A percentile compares a stretch with the other conserved stretches of the same genome.
These are phyloP conservation scores for Apostichopus californicus DNA, from an alignment of 35 echinoderm and acorn worm species.

Conservation along the genomic window DNA sequence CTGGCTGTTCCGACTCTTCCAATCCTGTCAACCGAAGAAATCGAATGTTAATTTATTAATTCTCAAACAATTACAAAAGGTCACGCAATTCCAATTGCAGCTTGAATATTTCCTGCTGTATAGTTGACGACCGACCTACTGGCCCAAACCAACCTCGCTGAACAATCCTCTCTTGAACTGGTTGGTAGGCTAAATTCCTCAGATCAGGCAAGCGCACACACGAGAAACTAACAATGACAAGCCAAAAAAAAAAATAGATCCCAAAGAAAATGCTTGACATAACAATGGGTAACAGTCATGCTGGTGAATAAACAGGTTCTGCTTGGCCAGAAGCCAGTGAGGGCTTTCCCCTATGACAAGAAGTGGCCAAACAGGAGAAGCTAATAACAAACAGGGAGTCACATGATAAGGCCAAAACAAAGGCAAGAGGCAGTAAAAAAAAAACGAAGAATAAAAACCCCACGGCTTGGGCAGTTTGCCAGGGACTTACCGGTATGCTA, in stretches of 20 bases:
- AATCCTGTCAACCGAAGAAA: neutral
- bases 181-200: neutral
- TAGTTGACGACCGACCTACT: neutral
- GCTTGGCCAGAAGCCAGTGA: slow-evolving; percentile 34
- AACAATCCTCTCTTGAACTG: neutral
- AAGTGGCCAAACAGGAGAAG: neutral
- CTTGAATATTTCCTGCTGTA: neutral
- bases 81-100: neutral
- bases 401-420: slow-evolving; percentile 39
- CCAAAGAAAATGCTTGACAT: slow-evolving; percentile 28
- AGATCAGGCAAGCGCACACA: neutral
- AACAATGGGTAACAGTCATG: slow-evolving; percentile 30
- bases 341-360: slow-evolving; percentile 40
- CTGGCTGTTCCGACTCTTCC: neutral
- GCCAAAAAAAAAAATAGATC: neutral
- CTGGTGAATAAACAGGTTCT: slow-evolving; percentile 26
- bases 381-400: neutral
- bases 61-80: neutral
- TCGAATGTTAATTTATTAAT: neutral
- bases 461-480: neutral
- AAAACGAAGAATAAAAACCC: neutral
- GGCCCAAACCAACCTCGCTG: neutral
- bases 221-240: slow-evolving; percentile 31
- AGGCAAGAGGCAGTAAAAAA: neutral
- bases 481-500: slow-evolving; percentile 7